phyloP scores from a whole-genome alignment of 2,113 vertebrate genomes.

The Ammodytes marinus region DNA sequence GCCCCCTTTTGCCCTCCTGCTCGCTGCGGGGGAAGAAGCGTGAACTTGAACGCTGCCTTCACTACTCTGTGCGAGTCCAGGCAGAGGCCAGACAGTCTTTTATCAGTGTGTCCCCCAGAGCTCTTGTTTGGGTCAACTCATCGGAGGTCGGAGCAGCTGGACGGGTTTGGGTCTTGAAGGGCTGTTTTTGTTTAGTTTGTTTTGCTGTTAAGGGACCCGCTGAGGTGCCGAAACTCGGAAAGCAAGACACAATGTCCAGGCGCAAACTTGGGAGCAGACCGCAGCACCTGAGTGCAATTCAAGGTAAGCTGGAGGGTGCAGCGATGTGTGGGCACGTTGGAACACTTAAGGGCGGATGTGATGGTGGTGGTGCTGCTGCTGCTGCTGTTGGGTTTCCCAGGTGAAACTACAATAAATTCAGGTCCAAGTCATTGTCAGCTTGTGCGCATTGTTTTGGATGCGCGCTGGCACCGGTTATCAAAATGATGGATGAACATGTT shows the following conservation, averaged over 20 bases:
- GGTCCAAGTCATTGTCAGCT: not conserved
- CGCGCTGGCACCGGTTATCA: not conserved
- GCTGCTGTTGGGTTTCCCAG: not conserved
- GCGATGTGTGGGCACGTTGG: constrained; percentile 5
- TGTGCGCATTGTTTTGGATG: constrained; percentile 23
- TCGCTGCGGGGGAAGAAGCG: constrained; percentile 71
- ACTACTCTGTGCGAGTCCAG: constrained; percentile 67
- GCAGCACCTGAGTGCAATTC: constrained; percentile 86
- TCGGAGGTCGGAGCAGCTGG: constrained; percentile 27
- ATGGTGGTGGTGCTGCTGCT: not conserved
- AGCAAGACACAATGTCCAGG: constrained; percentile 83
- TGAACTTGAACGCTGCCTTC: constrained; percentile 87
- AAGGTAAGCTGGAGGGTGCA: constrained; percentile 78
- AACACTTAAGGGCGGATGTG: not conserved
- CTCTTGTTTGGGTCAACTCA: constrained; percentile 29
- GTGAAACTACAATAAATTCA: constrained; percentile 2
- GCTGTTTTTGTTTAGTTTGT: not conserved
- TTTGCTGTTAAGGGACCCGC: constrained; percentile 28
- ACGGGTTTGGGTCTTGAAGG: not conserved
- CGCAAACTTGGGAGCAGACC: constrained; percentile 88
- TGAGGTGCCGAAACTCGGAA: constrained; percentile 42
- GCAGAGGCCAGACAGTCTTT: constrained; percentile 43
- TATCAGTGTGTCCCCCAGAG: constrained; percentile 35
- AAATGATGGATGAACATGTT: not conserved
- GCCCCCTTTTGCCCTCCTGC: constrained; percentile 75